Percentiles rank a stretch among this genome's conserved stretches.
Conservation (phyloP, 1,140 invertebrate genomes). For the Potamilus streckersoni region DNA sequence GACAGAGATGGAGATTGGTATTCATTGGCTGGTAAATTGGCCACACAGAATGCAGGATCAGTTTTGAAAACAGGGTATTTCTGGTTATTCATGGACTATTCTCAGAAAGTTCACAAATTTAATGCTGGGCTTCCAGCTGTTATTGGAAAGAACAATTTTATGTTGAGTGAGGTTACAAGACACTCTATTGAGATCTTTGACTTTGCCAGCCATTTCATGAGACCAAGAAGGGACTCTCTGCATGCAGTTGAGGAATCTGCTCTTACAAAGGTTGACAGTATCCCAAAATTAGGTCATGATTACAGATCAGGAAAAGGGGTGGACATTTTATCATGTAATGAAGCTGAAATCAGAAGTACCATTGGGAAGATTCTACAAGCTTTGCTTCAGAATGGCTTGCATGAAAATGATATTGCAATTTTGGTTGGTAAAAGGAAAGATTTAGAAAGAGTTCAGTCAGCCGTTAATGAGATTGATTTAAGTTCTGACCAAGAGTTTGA, state of each 20-base stretch:
- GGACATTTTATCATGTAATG: slow-evolving; percentile 47
- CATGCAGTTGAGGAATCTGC: slow-evolving; percentile 11
- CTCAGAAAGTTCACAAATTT: slow-evolving; percentile 61
- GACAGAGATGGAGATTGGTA: slow-evolving; percentile 60
- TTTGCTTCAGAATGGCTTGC: slow-evolving; percentile 36
- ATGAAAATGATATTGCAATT: slow-evolving; percentile 49
- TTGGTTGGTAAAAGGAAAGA: slow-evolving; percentile 48
- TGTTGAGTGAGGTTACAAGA: slow-evolving; percentile 56
- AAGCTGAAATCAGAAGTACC: slow-evolving; percentile 34
- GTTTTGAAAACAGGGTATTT: slow-evolving; percentile 42
- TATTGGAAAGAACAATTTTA: slow-evolving; percentile 59
- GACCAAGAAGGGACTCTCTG: slow-evolving; percentile 19
- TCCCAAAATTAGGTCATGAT: slow-evolving; percentile 47
- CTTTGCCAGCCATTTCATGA: slow-evolving; percentile 53
- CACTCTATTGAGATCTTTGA: slow-evolving; percentile 58
- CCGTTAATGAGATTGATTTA: not conserved
- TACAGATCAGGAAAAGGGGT: slow-evolving; percentile 47
- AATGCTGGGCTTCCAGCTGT: slow-evolving; percentile 53
- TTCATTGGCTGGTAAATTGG: slow-evolving; percentile 38
- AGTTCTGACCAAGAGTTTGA: too few relatives aligned
- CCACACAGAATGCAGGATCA: slow-evolving; percentile 16
- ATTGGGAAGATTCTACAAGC: slow-evolving; percentile 39
- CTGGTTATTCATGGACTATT: slow-evolving; percentile 61
- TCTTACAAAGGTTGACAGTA: slow-evolving; percentile 24
- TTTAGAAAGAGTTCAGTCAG: slow-evolving; percentile 24